These are phyloP conservation scores for Chelmon rostratus DNA, from an alignment of 2,797 vertebrate species.

Conservation along the genomic window DNA sequence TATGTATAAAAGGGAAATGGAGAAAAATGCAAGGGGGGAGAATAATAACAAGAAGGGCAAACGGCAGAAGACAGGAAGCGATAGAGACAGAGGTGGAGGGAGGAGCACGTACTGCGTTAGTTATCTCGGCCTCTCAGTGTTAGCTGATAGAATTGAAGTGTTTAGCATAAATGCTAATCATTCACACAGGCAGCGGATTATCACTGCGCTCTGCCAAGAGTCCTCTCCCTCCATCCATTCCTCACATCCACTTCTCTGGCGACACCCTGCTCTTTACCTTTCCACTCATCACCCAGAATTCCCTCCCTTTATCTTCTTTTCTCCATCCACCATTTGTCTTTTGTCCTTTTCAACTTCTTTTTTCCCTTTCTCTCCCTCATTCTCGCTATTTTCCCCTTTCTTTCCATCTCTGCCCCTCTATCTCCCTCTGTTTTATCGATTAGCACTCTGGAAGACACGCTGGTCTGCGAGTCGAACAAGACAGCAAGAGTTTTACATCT, in stretches of 20 bases:
- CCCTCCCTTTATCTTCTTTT: constrained; percentile 10
- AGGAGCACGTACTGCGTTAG: constrained; percentile 52
- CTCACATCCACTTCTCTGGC: constrained; percentile 54
- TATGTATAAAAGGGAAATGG: too few relatives aligned
- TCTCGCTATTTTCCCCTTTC: background rate
- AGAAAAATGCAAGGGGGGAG: background rate
- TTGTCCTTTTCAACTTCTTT: background rate
- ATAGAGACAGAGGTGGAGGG: constrained; percentile 42
- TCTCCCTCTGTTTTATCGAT: constrained; percentile 35
- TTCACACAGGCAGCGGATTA: constrained; percentile 79
- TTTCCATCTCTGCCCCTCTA: background rate
- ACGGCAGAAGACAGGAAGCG: constrained; percentile 38
- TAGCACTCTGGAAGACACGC: constrained; percentile 36
- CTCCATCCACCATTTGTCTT: background rate
- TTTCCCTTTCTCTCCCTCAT: background rate
- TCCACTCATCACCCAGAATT: constrained; percentile 23
- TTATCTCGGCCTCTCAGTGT: constrained; percentile 82
- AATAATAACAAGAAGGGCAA: constrained; percentile 24
- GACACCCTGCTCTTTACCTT: constrained; percentile 59
- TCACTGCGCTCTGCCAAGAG: constrained; percentile 72
- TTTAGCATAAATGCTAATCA: constrained; percentile 88
- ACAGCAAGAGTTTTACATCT: constrained; percentile 48
- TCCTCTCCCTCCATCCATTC: constrained; percentile 56
- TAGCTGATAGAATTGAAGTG: constrained; percentile 96
- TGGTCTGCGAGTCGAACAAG: constrained; percentile 46